Evolutionary conservation across 92 coral and sea anemone species (phyloP).

Genomic region (Bergia sp.): DNA sequence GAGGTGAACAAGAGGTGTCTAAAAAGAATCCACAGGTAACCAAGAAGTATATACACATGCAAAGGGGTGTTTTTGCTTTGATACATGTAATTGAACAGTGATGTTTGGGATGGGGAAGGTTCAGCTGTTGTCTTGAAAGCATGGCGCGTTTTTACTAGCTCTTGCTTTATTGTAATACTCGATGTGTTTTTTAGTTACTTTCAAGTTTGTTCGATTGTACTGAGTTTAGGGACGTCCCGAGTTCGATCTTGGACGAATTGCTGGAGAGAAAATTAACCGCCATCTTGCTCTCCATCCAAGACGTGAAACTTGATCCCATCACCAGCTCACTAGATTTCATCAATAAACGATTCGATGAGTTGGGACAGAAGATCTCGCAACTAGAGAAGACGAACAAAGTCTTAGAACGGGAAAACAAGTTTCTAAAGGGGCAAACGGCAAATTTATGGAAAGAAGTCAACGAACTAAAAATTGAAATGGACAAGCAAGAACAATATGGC

Average conservation of each 20-base stretch:
- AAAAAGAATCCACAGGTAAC: too few relatives aligned
- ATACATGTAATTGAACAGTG: too few relatives aligned
- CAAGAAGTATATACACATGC: too few relatives aligned
- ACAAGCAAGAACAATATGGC: slow-evolving; percentile 38
- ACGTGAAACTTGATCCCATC: slow-evolving; percentile 34
- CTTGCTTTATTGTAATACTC: too few relatives aligned
- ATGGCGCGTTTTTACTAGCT: too few relatives aligned
- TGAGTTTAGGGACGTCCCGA: too few relatives aligned
- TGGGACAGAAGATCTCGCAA: background rate
- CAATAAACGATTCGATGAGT: background rate
- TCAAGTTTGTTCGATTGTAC: too few relatives aligned
- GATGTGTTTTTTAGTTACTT: too few relatives aligned
- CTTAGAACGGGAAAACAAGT: slow-evolving; percentile 7
- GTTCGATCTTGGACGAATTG: slow-evolving; percentile 24
- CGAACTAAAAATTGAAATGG: slow-evolving; percentile 12
- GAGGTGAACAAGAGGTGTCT: too few relatives aligned
- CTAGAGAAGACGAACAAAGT: slow-evolving; percentile 34
- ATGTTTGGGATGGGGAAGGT: background rate
- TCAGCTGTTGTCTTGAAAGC: too few relatives aligned
- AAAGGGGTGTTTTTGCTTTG: too few relatives aligned
- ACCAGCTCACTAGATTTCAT: slow-evolving; percentile 9
- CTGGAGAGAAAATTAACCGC: slow-evolving; percentile 26
- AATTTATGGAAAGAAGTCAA: slow-evolving; percentile 16
- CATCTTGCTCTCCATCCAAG: slow-evolving; percentile 24
- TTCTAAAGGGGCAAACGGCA: slow-evolving; percentile 21